These are phyloP conservation scores for Drosophila mayri DNA, from an alignment of 1,140 invertebrate genomes.

Conservation along the genomic window DNA sequence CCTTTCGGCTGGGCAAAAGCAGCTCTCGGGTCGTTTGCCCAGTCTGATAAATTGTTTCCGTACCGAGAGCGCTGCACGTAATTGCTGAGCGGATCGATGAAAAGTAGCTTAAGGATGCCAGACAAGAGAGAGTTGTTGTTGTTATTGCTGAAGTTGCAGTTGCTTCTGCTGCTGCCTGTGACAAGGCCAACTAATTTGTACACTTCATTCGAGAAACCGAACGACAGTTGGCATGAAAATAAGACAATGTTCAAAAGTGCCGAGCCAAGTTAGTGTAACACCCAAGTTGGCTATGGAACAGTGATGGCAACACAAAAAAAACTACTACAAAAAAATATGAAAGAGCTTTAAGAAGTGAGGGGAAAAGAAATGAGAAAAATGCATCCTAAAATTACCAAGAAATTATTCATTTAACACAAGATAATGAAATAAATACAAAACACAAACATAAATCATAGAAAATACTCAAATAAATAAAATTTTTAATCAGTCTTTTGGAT, in stretches of 20 bases:
- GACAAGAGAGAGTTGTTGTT: constrained; percentile 41
- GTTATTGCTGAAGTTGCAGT: constrained; percentile 12
- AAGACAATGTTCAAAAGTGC: constrained; percentile 69
- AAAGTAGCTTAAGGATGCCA: constrained; percentile 75
- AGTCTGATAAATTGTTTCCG: constrained; percentile 82
- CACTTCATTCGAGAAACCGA: constrained; percentile 71
- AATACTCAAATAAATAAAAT: neutral
- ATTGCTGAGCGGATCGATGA: constrained; percentile 79
- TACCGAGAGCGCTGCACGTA: constrained; percentile 72
- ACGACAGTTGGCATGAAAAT: constrained; percentile 77
- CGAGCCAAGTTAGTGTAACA: constrained; percentile 46
- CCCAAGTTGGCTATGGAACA: constrained; percentile 36
- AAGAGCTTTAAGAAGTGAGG: too few species aligned
- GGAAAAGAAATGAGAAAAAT: too few species aligned
- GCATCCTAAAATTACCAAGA: neutral
- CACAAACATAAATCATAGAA: neutral
- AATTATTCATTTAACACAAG: neutral
- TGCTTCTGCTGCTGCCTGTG: constrained; percentile 53
- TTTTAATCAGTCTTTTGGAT: neutral
- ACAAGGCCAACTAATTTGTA: constrained; percentile 82
- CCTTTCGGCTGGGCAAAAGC: constrained; percentile 21
- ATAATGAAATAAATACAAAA: neutral
- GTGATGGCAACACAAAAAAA: neutral
- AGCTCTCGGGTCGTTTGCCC: constrained; percentile 66
- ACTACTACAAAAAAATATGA: neutral